Evolutionary conservation across 2,113 vertebrate species (phyloP).

Genomic region (Otis tarda): DNA sequence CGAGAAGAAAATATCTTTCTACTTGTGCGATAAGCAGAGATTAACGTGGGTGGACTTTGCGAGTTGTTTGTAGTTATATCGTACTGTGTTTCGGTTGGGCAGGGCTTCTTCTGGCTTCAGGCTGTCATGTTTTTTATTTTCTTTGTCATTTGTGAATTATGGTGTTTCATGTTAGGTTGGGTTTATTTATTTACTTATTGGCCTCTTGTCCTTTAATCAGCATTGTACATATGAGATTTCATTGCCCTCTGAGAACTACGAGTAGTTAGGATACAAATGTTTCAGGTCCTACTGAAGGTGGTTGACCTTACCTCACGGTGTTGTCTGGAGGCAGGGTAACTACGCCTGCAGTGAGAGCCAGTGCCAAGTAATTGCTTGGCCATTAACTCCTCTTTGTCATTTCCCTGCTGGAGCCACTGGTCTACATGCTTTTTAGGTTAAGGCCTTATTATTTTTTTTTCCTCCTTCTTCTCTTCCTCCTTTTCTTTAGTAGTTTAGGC

Average conservation of each 20-base stretch:
- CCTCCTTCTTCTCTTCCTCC: not conserved
- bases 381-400: not conserved
- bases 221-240: not conserved
- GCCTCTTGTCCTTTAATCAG: conserved; percentile 49
- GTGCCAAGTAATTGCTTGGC: not conserved
- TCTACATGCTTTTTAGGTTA: not conserved
- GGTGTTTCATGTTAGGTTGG: not conserved
- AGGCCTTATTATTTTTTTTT: not conserved
- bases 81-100: not conserved
- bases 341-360: not conserved
- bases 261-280: not conserved
- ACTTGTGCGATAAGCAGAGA: conserved; percentile 24
- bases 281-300: not conserved
- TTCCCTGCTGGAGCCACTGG: not conserved
- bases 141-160: conserved; percentile 8
- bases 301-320: not conserved
- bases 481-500: not conserved
- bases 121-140: not conserved
- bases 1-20: not conserved
- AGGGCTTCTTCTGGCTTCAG: conserved; percentile 16
- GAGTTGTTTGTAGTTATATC: not conserved
- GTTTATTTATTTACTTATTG: conserved; percentile 38
- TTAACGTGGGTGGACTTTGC: conserved; percentile 27
- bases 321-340: not conserved
- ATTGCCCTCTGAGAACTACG: not conserved